Evolutionary conservation across 2,113 vertebrate genomes (phyloP).

Genomic region (Pygoscelis antarcticus): DNA sequence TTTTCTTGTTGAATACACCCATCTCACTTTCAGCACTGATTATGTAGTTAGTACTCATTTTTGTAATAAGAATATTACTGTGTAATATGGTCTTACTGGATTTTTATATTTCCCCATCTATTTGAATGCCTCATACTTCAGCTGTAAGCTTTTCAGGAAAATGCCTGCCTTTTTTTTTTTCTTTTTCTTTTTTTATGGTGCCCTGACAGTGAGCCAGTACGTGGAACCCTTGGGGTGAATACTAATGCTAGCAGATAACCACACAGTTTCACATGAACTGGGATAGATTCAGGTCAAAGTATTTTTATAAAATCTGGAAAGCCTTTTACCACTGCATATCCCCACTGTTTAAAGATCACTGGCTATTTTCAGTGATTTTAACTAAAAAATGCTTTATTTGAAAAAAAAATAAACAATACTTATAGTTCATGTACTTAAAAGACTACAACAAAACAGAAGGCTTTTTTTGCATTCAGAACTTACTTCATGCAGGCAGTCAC

Average conservation of each 20-base stretch:
- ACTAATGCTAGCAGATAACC: neutral
- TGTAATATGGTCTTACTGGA: neutral
- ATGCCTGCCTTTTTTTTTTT: neutral
- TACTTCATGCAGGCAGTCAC: neutral
- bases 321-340: neutral
- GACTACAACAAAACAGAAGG: neutral
- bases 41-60: neutral
- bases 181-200: neutral
- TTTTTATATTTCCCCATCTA: neutral
- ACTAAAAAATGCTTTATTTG: neutral
- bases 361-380: neutral
- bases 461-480: neutral
- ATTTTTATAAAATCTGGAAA: neutral
- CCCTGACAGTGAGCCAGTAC: neutral
- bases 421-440: neutral
- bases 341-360: neutral
- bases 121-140: neutral
- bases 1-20: neutral
- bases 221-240: neutral
- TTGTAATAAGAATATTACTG: neutral
- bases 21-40: neutral
- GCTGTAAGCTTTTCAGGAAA: neutral
- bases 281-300: neutral
- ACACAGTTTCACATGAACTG: neutral
- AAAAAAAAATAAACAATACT: neutral